A percentile compares a stretch with the other conserved stretches of the same genome.
These are phyloP conservation scores for Melieria omissa DNA, from an alignment of 2,888 invertebrate genomes.

Conservation along the genomic window DNA sequence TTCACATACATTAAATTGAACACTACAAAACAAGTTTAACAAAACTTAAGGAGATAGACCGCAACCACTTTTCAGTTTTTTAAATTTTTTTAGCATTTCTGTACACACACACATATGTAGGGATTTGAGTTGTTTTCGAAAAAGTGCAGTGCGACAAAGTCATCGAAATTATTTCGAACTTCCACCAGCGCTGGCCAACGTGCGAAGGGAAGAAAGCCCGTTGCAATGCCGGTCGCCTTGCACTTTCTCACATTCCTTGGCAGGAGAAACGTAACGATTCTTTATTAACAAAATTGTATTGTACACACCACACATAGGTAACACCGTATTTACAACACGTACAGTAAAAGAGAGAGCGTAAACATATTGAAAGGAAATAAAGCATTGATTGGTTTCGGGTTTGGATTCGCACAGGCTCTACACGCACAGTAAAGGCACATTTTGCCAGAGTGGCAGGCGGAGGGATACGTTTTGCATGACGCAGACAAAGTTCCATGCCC, in stretches of 20 bases:
- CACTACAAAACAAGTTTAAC: slow-evolving; percentile 67
- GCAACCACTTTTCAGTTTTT: too few relatives aligned
- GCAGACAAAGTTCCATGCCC: too few relatives aligned
- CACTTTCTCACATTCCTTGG: background rate
- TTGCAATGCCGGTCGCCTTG: background rate
- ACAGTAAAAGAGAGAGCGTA: slow-evolving; percentile 9
- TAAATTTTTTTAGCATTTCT: slow-evolving; percentile 1
- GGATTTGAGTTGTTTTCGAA: background rate
- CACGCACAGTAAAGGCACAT: too few relatives aligned
- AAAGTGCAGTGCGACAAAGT: too few relatives aligned
- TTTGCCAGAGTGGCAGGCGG: too few relatives aligned
- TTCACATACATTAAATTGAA: slow-evolving; percentile 66
- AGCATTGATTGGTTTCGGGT: too few relatives aligned
- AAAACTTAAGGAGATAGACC: slow-evolving; percentile 65
- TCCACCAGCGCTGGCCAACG: too few relatives aligned
- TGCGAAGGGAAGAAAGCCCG: too few relatives aligned
- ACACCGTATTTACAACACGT: slow-evolving; percentile 42
- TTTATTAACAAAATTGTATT: background rate
- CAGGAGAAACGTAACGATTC: background rate
- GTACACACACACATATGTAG: background rate
- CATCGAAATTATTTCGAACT: too few relatives aligned
- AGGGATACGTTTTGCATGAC: too few relatives aligned
- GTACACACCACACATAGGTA: slow-evolving; percentile 17
- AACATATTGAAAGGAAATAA: too few relatives aligned
- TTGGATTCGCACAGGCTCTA: too few relatives aligned